These are phyloP conservation scores for Dioctria linearis DNA, from an alignment of 2,888 invertebrate genomes.

Conservation along the genomic window DNA sequence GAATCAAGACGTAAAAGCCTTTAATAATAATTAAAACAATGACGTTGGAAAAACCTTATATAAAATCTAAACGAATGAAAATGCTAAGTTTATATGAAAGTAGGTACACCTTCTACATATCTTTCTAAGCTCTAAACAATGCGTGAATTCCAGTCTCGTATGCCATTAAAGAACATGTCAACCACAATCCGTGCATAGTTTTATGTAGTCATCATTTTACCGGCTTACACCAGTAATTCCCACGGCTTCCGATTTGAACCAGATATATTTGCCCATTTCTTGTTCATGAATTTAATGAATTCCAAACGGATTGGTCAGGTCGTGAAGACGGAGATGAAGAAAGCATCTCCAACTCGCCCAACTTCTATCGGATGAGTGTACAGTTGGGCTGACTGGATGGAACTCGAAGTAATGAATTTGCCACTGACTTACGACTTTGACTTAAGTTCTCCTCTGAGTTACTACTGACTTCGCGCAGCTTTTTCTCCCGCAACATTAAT, in stretches of 20 bases:
- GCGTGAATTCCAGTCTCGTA: no score
- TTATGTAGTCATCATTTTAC: constrained; percentile 61
- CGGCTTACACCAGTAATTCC: constrained; percentile 66
- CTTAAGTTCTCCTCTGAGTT: neutral
- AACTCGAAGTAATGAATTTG: neutral
- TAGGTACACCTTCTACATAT: no score
- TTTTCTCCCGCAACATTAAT: neutral
- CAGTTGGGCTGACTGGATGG: neutral
- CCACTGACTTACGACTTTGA: neutral
- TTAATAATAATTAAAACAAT: no score
- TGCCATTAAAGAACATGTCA: no score
- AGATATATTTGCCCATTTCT: constrained; percentile 67
- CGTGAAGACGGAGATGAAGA: neutral
- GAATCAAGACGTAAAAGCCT: no score
- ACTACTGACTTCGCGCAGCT: no score
- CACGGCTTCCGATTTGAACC: constrained; percentile 66
- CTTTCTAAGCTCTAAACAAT: no score
- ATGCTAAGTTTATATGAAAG: no score
- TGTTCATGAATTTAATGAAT: constrained; percentile 54
- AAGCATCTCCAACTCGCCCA: constrained; percentile 12
- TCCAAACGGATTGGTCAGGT: neutral
- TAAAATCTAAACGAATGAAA: no score
- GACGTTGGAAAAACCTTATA: no score
- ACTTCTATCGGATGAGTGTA: neutral
- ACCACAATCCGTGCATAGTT: no score